phyloP scores from a whole-genome alignment of 2,113 vertebrate species.

The Caracal caracal region DNA sequence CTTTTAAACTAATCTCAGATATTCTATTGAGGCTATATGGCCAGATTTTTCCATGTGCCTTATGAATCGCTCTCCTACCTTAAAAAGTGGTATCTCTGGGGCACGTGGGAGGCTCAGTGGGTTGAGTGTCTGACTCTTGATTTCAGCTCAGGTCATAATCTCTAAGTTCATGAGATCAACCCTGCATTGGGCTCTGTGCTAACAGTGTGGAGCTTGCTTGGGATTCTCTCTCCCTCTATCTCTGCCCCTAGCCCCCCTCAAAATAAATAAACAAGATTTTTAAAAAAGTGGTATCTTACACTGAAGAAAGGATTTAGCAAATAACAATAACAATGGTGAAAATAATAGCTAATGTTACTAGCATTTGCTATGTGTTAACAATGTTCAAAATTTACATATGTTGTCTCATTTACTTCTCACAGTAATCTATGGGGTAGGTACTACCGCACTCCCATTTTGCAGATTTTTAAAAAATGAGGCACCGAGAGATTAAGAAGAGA shows the following conservation, averaged over 20 bases:
- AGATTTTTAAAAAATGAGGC: background rate
- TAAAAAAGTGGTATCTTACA: background rate
- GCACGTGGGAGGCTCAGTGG: background rate
- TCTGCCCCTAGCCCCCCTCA: background rate
- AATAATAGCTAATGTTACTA: background rate
- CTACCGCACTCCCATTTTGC: background rate
- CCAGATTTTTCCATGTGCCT: background rate
- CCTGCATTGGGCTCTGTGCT: background rate
- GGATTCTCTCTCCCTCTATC: background rate
- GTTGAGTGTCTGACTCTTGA: background rate
- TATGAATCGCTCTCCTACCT: background rate
- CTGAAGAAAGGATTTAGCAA: background rate
- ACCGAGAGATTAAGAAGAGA: background rate
- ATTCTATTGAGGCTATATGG: background rate
- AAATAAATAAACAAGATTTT: background rate
- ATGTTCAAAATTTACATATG: background rate
- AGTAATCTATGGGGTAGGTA: background rate
- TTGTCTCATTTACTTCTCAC: background rate
- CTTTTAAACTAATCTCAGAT: background rate
- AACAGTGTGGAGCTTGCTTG: background rate
- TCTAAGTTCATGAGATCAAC: background rate
- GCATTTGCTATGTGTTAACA: background rate
- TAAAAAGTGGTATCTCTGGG: background rate
- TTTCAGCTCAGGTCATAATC: background rate
- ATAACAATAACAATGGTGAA: background rate